These are phyloP conservation scores for Drosophila nigritarsus DNA, from an alignment of 2,888 invertebrate species.

Conservation along the genomic window DNA sequence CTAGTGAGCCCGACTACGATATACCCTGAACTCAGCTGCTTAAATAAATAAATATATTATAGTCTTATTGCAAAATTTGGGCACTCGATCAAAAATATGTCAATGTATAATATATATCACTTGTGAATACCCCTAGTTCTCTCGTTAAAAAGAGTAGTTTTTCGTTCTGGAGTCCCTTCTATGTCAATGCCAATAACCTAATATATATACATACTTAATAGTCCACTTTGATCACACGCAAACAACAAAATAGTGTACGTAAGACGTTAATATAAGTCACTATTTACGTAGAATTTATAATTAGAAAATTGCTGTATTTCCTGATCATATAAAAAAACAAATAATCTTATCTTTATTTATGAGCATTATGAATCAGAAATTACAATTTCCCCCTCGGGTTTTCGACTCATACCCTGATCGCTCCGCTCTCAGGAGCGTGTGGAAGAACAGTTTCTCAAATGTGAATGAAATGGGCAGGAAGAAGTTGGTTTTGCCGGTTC, in stretches of 20 bases:
- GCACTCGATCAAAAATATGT: not conserved
- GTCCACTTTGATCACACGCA: conserved; percentile 1
- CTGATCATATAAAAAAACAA: not conserved
- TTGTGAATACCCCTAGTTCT: not conserved
- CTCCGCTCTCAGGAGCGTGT: not conserved
- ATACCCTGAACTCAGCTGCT: not conserved
- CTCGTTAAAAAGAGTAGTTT: not conserved
- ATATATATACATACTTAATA: not conserved
- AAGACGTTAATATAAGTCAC: not conserved
- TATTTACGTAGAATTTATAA: not conserved
- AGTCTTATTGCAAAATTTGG: not conserved
- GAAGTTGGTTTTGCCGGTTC: not conserved
- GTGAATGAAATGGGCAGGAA: not conserved
- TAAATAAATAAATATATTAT: not conserved
- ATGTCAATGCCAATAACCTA: conserved; percentile 1
- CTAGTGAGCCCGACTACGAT: not conserved
- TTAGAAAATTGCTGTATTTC: not conserved
- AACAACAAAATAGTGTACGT: not conserved
- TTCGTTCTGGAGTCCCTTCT: not conserved
- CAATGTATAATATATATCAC: not conserved
- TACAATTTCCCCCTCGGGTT: not conserved
- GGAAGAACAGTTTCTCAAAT: not conserved
- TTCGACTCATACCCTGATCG: not conserved
- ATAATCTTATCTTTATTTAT: conserved; percentile 8
- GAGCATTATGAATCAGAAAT: conserved; percentile 10